Evolutionary conservation across 2,797 vertebrate species (phyloP).

Genomic region (Coccyzus lansbergi): DNA sequence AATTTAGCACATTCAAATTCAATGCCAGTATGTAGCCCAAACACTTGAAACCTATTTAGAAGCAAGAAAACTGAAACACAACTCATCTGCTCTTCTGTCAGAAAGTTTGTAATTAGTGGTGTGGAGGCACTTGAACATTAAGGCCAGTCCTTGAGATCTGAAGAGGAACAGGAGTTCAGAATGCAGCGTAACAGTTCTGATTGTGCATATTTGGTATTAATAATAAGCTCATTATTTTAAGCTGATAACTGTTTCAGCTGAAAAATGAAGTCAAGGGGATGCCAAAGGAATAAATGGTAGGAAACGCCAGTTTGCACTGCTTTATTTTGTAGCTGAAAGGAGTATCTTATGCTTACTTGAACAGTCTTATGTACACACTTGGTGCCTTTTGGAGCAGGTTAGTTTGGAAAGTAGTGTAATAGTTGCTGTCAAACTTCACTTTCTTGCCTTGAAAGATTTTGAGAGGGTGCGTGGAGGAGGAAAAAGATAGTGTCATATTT

Average conservation of each 20-base stretch:
- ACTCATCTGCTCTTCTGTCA: background rate
- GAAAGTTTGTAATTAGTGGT: background rate
- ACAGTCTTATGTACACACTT: background rate
- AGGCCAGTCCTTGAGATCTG: background rate
- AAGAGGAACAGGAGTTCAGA: background rate
- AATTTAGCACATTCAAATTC: background rate
- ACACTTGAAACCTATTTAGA: background rate
- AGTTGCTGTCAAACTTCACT: background rate
- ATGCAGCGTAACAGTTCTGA: background rate
- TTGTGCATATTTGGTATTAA: background rate
- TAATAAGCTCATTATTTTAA: background rate
- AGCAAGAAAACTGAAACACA: background rate
- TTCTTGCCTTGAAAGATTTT: background rate
- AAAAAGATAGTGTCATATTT: background rate
- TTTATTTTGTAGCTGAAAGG: background rate
- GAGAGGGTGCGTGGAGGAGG: background rate
- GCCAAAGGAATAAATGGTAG: background rate
- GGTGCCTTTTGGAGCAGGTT: background rate
- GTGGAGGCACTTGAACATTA: background rate
- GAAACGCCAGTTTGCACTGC: background rate
- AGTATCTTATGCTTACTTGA: background rate
- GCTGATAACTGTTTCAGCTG: background rate
- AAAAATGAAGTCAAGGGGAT: background rate
- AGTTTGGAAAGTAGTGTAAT: background rate
- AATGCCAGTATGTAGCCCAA: background rate